Conservation (phyloP, 2,888 invertebrate species). For the Oscheius onirici region DNA sequence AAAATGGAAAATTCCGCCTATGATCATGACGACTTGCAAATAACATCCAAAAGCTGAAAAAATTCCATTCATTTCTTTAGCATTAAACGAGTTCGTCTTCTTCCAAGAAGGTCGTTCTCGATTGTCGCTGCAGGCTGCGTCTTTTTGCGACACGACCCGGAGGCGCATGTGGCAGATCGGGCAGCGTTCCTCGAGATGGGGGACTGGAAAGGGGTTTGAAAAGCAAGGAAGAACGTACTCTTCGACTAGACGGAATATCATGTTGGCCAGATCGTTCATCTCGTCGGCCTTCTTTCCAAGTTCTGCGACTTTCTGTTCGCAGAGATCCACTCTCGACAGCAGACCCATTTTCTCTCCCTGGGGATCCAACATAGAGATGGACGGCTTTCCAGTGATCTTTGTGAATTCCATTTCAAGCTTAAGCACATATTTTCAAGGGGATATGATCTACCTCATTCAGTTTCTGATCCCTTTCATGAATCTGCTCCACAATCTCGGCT, state of each 20-base stretch:
- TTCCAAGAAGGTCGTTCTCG: constrained; percentile 6
- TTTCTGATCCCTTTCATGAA: constrained; percentile 55
- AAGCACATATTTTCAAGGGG: not conserved
- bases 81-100: constrained; percentile 1
- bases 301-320: constrained; percentile 41
- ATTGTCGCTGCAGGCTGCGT: constrained; percentile 1
- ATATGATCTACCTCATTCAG: constrained; percentile 54
- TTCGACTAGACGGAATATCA: not conserved
- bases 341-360: constrained; percentile 37
- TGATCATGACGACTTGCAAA: no score
- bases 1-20: no score
- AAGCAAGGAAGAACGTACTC: not conserved
- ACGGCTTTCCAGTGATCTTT: constrained; percentile 43
- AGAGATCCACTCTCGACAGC: constrained; percentile 38
- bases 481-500: constrained; percentile 59
- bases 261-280: constrained; percentile 30
- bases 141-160: not conserved
- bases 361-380: constrained; percentile 38
- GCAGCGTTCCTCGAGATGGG: not conserved
- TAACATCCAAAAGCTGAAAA: no score
- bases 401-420: constrained; percentile 24
- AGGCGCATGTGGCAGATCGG: not conserved
- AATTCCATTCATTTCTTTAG: not conserved
- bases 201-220: not conserved
- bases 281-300: constrained; percentile 38